Conservation (phyloP, 2,797 vertebrate species). For the Macrochelys suwanniensis region DNA sequence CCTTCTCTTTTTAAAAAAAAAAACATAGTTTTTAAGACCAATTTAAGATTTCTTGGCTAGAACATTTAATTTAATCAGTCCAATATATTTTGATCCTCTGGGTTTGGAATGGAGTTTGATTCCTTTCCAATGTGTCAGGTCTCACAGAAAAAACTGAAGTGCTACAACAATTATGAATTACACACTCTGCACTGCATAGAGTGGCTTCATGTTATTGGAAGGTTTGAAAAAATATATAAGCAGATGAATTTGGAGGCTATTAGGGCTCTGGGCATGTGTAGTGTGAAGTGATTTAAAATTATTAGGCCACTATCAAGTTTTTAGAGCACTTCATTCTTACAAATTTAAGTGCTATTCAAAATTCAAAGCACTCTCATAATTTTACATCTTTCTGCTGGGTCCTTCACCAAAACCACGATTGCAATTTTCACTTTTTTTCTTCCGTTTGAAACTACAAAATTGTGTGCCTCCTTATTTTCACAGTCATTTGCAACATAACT, state of each 20-base stretch:
- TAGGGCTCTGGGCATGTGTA: conserved; percentile 23
- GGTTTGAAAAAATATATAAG: conserved; percentile 22
- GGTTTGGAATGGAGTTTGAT: conserved; percentile 13
- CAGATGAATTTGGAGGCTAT: conserved; percentile 48
- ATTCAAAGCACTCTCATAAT: conserved; percentile 48
- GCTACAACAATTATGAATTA: conserved; percentile 38
- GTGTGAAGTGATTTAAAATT: conserved; percentile 56
- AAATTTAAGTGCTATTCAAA: conserved; percentile 68
- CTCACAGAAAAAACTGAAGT: not conserved
- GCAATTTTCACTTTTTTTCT: conserved; percentile 30
- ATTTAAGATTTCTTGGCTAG: conserved; percentile 38
- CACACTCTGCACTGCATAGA: not conserved
- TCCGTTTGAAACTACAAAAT: conserved; percentile 54
- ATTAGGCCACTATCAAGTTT: conserved; percentile 50
- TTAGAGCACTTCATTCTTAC: conserved; percentile 65
- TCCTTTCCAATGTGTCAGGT: conserved; percentile 30
- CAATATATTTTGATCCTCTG: conserved; percentile 43
- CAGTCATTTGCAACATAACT: conserved; percentile 57
- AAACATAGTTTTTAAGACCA: not conserved
- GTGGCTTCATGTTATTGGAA: conserved; percentile 34
- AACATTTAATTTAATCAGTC: conserved; percentile 31
- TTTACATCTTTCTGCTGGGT: conserved; percentile 22
- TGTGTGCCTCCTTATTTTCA: conserved; percentile 51
- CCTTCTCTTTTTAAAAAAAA: not conserved
- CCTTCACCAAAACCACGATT: conserved; percentile 24